Percentiles rank a stretch among this genome's conserved stretches.
These are phyloP conservation scores for Amphiprion percula DNA, from an alignment of 2,113 vertebrate genomes.

Conservation along the genomic window DNA sequence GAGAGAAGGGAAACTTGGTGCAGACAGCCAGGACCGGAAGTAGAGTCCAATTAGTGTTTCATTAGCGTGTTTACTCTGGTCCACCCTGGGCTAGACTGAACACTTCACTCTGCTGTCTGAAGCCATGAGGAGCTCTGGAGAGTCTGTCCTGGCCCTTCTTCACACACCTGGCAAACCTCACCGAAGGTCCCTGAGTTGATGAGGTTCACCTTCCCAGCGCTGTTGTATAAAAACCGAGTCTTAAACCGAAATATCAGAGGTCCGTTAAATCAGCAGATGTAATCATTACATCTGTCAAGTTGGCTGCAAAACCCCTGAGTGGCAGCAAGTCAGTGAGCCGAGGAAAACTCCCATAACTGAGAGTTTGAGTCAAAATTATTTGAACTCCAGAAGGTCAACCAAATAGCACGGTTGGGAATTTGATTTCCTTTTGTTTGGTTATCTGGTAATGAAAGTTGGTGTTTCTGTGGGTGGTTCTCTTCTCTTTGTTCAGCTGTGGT, in stretches of 20 bases:
- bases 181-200: slow-evolving; percentile 10
- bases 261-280: slow-evolving; percentile 15
- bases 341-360: background rate
- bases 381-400: background rate
- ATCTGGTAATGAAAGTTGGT: slow-evolving; percentile 12
- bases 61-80: slow-evolving; percentile 76
- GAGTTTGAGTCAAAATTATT: background rate
- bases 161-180: slow-evolving; percentile 58
- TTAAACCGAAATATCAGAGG: background rate
- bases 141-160: slow-evolving; percentile 44
- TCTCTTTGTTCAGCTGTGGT: slow-evolving; percentile 1
- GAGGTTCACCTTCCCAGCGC: slow-evolving; percentile 22
- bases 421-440: slow-evolving; percentile 15
- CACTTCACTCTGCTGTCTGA: slow-evolving; percentile 47
- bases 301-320: background rate
- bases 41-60: slow-evolving; percentile 69
- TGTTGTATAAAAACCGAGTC: background rate
- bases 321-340: background rate
- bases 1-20: slow-evolving; percentile 44
- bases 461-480: slow-evolving; percentile 27
- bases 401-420: background rate
- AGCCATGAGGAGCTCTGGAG: slow-evolving; percentile 25
- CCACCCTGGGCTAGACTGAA: slow-evolving; percentile 23
- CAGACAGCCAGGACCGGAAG: slow-evolving; percentile 57
- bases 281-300: slow-evolving; percentile 11